Percentiles rank a stretch among this genome's conserved stretches.
Conservation (phyloP, 2,888 invertebrate species). For the Agriopis marginaria region DNA sequence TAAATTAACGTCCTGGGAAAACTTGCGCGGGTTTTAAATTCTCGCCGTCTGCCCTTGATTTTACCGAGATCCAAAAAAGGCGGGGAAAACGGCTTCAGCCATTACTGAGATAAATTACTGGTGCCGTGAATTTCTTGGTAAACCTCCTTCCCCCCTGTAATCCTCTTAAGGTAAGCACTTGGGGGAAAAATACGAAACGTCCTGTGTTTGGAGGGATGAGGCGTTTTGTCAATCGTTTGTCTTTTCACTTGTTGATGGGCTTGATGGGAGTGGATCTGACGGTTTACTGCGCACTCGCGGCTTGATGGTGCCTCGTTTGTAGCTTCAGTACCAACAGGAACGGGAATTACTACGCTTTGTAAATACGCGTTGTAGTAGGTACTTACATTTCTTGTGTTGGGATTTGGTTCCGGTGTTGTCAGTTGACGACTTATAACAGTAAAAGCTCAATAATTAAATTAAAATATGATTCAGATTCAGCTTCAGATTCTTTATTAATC, state of each 20-base stretch:
- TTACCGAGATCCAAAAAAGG: slow-evolving; percentile 77
- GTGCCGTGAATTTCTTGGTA: slow-evolving; percentile 62
- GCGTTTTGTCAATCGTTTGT: slow-evolving; percentile 40
- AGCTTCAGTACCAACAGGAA: not conserved
- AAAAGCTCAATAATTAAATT: too few relatives aligned
- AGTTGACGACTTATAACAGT: not conserved
- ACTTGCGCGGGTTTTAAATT: slow-evolving; percentile 69
- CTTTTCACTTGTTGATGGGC: slow-evolving; percentile 44
- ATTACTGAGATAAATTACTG: slow-evolving; percentile 81
- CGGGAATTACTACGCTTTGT: slow-evolving; percentile 2
- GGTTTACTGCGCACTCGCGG: not conserved
- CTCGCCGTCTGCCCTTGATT: slow-evolving; percentile 63
- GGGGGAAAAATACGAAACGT: slow-evolving; percentile 51
- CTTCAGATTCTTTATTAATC: too few relatives aligned
- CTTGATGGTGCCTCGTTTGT: slow-evolving; percentile 18
- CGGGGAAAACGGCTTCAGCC: slow-evolving; percentile 67
- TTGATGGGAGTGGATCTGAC: slow-evolving; percentile 14
- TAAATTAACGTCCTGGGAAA: slow-evolving; percentile 72
- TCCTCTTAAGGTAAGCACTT: slow-evolving; percentile 68
- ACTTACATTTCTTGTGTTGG: not conserved
- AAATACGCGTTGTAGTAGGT: not conserved
- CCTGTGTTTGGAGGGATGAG: slow-evolving; percentile 26
- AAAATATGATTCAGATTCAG: too few relatives aligned
- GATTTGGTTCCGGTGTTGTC: not conserved
- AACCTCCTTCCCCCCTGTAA: slow-evolving; percentile 53